Evolutionary conservation across 2,113 vertebrate species (phyloP).

Genomic region (Odontesthes bonariensis): DNA sequence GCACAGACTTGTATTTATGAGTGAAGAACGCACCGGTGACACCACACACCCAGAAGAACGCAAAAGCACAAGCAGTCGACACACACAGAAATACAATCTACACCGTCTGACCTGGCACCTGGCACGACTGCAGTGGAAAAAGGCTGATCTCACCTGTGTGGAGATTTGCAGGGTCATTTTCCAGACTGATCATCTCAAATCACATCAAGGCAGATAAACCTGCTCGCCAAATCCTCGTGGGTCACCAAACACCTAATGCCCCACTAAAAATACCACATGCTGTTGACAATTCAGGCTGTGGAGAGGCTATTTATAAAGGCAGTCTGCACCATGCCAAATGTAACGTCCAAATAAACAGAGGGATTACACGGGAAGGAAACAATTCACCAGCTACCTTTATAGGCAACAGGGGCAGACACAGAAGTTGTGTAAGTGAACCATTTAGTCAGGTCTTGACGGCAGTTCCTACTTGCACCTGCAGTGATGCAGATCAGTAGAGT

Average conservation of each 20-base stretch:
- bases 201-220: conserved; percentile 59
- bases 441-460: not conserved
- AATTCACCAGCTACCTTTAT: conserved; percentile 33
- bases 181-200: conserved; percentile 62
- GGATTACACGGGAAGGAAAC: conserved; percentile 44
- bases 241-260: conserved; percentile 63
- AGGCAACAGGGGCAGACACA: not conserved
- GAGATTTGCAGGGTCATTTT: conserved; percentile 52
- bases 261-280: conserved; percentile 63
- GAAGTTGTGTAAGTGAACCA: not conserved
- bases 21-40: too few relatives aligned
- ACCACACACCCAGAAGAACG: not conserved
- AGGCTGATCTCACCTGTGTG: conserved; percentile 54
- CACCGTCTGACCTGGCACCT: not conserved
- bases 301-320: conserved; percentile 59
- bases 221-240: conserved; percentile 65
- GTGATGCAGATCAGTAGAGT: too few relatives aligned
- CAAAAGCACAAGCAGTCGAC: not conserved
- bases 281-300: conserved; percentile 27
- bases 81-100: not conserved
- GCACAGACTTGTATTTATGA: too few relatives aligned
- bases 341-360: conserved; percentile 52
- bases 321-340: conserved; percentile 31
- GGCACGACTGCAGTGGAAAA: conserved; percentile 38
- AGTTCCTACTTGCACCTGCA: not conserved